Evolutionary conservation across 2,797 vertebrate genomes (phyloP).

Genomic region (Rhadinocentrus ornatus): DNA sequence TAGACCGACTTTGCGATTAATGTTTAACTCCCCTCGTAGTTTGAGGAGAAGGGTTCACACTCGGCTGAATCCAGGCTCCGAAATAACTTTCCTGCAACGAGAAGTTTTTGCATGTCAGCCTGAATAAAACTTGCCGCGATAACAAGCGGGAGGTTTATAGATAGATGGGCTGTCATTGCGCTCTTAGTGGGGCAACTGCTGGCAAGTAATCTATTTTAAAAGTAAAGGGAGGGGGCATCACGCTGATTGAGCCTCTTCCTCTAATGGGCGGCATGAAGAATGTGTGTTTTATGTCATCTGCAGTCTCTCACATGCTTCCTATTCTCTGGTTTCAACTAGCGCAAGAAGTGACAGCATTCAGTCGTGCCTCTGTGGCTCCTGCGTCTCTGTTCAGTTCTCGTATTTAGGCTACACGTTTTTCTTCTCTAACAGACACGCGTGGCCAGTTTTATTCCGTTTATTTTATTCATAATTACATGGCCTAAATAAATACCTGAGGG

Average conservation of each 20-base stretch:
- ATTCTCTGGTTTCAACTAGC: constrained; percentile 89
- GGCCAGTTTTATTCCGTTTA: constrained; percentile 83
- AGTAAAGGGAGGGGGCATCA: constrained; percentile 81
- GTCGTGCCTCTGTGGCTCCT: constrained; percentile 86
- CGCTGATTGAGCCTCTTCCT: constrained; percentile 89
- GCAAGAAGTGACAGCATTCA: constrained; percentile 94
- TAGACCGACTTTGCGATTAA: constrained; percentile 14
- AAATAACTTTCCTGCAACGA: constrained; percentile 87
- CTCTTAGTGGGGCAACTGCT: constrained; percentile 73
- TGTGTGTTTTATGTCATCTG: constrained; percentile 93
- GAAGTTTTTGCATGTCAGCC: constrained; percentile 84
- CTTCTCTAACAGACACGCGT: constrained; percentile 70
- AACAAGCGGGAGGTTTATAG: constrained; percentile 66
- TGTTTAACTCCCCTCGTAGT: constrained; percentile 38
- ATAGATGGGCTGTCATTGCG: constrained; percentile 72
- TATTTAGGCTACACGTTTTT: constrained; percentile 29
- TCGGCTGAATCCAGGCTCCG: constrained; percentile 72
- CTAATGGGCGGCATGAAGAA: constrained; percentile 87
- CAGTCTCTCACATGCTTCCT: constrained; percentile 87
- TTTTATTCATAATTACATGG: constrained; percentile 89
- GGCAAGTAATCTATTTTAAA: constrained; percentile 83
- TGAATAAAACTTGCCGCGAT: constrained; percentile 83
- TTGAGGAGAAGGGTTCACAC: neutral
- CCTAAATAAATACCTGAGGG: constrained; percentile 93
- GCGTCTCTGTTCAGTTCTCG: constrained; percentile 59